Base-by-base conservation (phyloP, 2,113 vertebrate species). In the Halcyon malimbica region DNA sequence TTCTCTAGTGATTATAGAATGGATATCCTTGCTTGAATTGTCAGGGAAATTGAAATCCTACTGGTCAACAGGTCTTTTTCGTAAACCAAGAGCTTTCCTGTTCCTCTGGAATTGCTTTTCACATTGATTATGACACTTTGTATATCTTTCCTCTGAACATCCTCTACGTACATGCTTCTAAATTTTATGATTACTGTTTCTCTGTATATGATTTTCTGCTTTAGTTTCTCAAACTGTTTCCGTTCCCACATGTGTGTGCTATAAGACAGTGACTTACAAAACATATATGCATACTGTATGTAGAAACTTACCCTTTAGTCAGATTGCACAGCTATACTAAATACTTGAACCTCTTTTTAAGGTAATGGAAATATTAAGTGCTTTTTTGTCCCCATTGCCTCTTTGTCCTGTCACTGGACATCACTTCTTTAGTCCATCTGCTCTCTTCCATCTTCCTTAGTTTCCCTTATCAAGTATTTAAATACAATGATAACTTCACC, bases 21-120 rank as follows among this genome's bases (percentile, higher is more conserved):
- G 68, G 69, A 91, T 50, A n/a, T 95, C 41, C 73, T 86, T 83
- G 70, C 42, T 89, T 93, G 53, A 97, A 95, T 94, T 94, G 78
- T 74, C 80, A 96, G 82, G 70, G 74, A 96, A 97, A 96, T 94
- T 96, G 96, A 97, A 97, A 97, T 92, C 71, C 35, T 57, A 50
- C 21, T 90, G 60, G 29, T 87, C 79, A 33, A 84, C 54, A 76
- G 11, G 18, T 41, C 53, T 90, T 94, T 92, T 85, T 33, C 70
- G 73, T 69, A 86, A 70, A 88, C 60, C 76, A 89, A 86, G 35
- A 53, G 15, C 77, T 95, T 93, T 89, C 48, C 56, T 65, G 67
- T 46, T 48, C 26, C 65, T 93, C 48, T 83, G 73, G 82, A 94
- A 91, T 83, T 96, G n/a, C 26, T 91, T 96, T 96, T 94, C 57